These are phyloP conservation scores for Rhagonycha fulva DNA, from an alignment of 2,888 invertebrate genomes.

Conservation along the genomic window DNA sequence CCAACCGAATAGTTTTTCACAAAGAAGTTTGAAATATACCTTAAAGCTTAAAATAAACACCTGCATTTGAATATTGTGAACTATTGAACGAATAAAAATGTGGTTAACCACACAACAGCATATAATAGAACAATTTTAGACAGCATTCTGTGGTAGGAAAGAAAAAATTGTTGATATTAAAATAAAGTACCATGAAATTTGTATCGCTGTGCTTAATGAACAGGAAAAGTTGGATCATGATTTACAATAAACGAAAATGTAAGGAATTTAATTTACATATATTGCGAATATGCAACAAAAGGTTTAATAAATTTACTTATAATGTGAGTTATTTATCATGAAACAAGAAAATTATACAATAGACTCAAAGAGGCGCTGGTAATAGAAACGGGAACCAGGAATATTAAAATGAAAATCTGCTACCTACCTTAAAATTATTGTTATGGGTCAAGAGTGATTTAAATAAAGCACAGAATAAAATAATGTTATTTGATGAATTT, in stretches of 20 bases:
- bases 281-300: background rate
- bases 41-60: background rate
- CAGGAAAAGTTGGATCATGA: background rate
- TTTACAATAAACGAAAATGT: background rate
- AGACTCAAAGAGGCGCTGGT: background rate
- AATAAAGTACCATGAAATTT: background rate
- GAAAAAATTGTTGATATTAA: background rate
- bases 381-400: background rate
- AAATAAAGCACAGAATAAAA: background rate
- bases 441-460: background rate
- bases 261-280: background rate
- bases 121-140: background rate
- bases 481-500: background rate
- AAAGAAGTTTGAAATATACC: background rate
- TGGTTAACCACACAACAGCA: background rate
- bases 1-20: background rate
- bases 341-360: background rate
- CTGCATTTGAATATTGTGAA: background rate
- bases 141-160: background rate
- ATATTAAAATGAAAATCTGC: background rate
- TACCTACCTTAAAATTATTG: background rate
- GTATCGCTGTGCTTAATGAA: background rate
- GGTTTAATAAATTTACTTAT: background rate
- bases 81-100: background rate
- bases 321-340: background rate